Conservation (phyloP, 1,140 invertebrate genomes). For the Penaeus japonicus region DNA sequence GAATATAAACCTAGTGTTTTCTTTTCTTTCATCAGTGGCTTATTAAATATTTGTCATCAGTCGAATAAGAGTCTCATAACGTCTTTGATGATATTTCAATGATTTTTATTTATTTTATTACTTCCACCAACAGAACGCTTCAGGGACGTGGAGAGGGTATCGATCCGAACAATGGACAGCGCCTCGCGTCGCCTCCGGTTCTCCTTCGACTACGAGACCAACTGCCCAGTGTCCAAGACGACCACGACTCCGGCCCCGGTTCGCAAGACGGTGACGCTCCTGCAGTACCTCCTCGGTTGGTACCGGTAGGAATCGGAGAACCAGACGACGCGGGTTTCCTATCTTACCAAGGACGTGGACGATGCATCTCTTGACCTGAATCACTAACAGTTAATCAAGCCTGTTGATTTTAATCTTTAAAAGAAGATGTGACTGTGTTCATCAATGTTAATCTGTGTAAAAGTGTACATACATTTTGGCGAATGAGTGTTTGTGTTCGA, state of each 20-base stretch:
- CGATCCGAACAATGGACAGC: constrained; percentile 16
- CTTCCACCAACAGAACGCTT: constrained; percentile 27
- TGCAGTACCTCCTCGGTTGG: constrained; percentile 47
- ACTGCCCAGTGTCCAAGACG: neutral
- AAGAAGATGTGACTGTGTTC: too few relatives aligned
- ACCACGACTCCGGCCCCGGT: neutral
- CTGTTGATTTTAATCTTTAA: too few relatives aligned
- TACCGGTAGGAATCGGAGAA: constrained; percentile 6
- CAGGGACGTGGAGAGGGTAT: constrained; percentile 25
- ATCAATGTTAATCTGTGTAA: too few relatives aligned
- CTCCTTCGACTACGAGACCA: constrained; percentile 25
- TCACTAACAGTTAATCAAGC: too few relatives aligned
- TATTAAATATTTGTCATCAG: too few relatives aligned
- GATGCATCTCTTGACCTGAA: too few relatives aligned
- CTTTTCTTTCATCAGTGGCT: too few relatives aligned
- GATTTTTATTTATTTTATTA: neutral
- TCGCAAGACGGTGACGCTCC: constrained; percentile 35
- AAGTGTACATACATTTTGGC: too few relatives aligned
- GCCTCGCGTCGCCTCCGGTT: constrained; percentile 33
- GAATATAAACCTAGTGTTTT: too few relatives aligned
- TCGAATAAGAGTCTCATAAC: neutral
- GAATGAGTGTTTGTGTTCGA: too few relatives aligned
- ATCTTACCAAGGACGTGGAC: too few relatives aligned
- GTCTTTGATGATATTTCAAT: neutral
- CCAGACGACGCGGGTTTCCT: too few relatives aligned